These are phyloP conservation scores for Galendromus occidentalis DNA, from an alignment of 1,140 invertebrate genomes.

Conservation along the genomic window DNA sequence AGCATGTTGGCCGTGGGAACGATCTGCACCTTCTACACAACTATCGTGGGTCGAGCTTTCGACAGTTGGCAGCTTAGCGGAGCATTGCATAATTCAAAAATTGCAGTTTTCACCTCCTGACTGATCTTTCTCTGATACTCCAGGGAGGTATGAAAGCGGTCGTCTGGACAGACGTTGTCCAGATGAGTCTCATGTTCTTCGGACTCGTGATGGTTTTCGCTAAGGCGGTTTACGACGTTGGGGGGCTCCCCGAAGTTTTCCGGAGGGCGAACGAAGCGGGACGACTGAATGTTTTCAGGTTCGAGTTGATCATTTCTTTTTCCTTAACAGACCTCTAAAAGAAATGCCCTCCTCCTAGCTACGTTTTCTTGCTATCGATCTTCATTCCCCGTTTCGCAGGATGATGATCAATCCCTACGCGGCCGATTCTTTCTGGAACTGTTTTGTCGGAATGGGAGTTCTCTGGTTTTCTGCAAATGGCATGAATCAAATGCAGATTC, in stretches of 20 bases:
- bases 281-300: slow-evolving; percentile 47
- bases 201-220: slow-evolving; percentile 37
- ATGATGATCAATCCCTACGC: slow-evolving; percentile 53
- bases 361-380: too few relatives aligned
- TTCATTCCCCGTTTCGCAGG: slow-evolving; percentile 35
- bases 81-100: too few relatives aligned
- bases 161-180: slow-evolving; percentile 21
- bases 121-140: background rate
- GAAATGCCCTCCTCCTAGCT: too few relatives aligned
- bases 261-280: slow-evolving; percentile 38
- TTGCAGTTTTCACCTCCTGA: too few relatives aligned
- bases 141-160: slow-evolving; percentile 22
- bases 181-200: slow-evolving; percentile 20
- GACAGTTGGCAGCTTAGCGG: too few relatives aligned
- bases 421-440: slow-evolving; percentile 54
- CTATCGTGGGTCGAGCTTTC: slow-evolving; percentile 39
- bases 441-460: slow-evolving; percentile 56
- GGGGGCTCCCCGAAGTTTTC: slow-evolving; percentile 43
- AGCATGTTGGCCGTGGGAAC: slow-evolving; percentile 29
- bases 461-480: slow-evolving; percentile 22
- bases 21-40: slow-evolving; percentile 33
- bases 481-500: slow-evolving; percentile 25
- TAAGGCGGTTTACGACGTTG: slow-evolving; percentile 41
- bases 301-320: slow-evolving; percentile 20
- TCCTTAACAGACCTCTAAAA: background rate